A percentile compares a stretch with the other conserved stretches of the same genome.
Conservation (phyloP, 2,888 invertebrate species). For the Aleiodes leptofemur region DNA sequence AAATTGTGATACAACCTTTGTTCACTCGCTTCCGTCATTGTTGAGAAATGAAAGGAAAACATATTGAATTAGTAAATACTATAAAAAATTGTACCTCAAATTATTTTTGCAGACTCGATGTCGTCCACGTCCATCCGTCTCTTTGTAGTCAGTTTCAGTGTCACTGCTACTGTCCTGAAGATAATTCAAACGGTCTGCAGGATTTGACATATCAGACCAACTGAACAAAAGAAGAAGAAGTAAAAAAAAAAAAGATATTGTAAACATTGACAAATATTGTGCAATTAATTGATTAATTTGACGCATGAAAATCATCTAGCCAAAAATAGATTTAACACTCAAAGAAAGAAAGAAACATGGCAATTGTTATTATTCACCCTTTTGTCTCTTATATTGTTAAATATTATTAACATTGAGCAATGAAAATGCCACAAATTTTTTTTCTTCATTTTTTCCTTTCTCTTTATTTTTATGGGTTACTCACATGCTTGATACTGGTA, state of each 20-base stretch:
- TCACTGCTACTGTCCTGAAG: constrained; percentile 87
- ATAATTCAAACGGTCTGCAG: constrained; percentile 71
- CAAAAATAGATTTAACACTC: constrained; percentile 12
- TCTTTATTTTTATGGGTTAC: constrained; percentile 50
- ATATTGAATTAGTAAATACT: constrained; percentile 50
- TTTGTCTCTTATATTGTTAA: background rate
- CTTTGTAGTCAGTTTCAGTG: constrained; percentile 86
- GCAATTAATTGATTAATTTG: constrained; percentile 28
- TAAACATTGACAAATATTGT: constrained; percentile 24
- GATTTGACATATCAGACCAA: constrained; percentile 73
- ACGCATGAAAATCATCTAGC: constrained; percentile 2
- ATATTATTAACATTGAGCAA: background rate
- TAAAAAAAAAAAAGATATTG: background rate
- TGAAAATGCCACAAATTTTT: constrained; percentile 13
- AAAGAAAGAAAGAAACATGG: constrained; percentile 27
- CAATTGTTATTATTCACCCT: constrained; percentile 41
- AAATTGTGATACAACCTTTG: constrained; percentile 14
- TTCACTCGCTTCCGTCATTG: constrained; percentile 3
- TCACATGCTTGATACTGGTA: constrained; percentile 64
- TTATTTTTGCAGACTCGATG: constrained; percentile 84
- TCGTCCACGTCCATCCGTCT: constrained; percentile 82
- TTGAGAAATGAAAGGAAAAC: background rate
- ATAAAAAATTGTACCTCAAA: constrained; percentile 76
- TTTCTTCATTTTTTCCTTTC: background rate
- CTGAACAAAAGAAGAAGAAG: constrained; percentile 58